Percentiles rank a stretch among this genome's conserved stretches.
These are phyloP conservation scores for Nomada fabriciana DNA, from an alignment of 2,888 invertebrate species.

Conservation along the genomic window DNA sequence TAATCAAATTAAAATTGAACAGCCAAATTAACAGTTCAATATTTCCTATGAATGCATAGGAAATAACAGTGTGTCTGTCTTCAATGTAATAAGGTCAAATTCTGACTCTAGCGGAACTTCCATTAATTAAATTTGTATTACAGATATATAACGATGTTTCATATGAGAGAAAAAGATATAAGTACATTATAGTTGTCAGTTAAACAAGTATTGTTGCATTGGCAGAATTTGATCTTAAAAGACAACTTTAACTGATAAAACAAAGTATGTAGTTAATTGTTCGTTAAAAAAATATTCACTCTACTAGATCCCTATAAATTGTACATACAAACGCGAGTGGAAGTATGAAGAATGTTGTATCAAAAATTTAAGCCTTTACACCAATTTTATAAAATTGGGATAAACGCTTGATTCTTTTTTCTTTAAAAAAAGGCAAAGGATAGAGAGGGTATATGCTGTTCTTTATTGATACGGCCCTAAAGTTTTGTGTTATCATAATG, in stretches of 20 bases:
- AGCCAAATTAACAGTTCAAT: conserved; percentile 73
- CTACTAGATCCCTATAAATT: conserved; percentile 57
- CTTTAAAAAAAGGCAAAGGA: conserved; percentile 27
- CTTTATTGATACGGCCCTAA: conserved; percentile 63
- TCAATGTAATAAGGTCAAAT: conserved; percentile 65
- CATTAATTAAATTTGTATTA: conserved; percentile 51
- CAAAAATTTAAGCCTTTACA: conserved; percentile 46
- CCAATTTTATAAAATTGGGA: conserved; percentile 44
- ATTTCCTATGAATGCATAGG: conserved; percentile 64
- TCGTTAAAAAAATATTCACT: conserved; percentile 53
- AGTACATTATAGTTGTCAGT: conserved; percentile 34
- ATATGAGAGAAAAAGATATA: conserved; percentile 26
- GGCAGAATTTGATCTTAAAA: conserved; percentile 68
- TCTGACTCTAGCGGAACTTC: conserved; percentile 58
- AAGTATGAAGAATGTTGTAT: conserved; percentile 56
- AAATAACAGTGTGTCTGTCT: conserved; percentile 61
- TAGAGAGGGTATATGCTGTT: conserved; percentile 40
- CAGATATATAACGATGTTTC: conserved; percentile 46
- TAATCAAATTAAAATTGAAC: conserved; percentile 74
- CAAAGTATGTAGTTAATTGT: conserved; percentile 54
- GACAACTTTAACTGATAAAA: conserved; percentile 46
- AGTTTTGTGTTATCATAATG: conserved; percentile 56
- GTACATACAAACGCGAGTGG: conserved; percentile 64
- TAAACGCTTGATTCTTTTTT: conserved; percentile 54
- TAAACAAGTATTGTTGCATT: conserved; percentile 28